Evolutionary conservation across 2,113 vertebrate genomes (phyloP).

Genomic region (Coturnix japonica): DNA sequence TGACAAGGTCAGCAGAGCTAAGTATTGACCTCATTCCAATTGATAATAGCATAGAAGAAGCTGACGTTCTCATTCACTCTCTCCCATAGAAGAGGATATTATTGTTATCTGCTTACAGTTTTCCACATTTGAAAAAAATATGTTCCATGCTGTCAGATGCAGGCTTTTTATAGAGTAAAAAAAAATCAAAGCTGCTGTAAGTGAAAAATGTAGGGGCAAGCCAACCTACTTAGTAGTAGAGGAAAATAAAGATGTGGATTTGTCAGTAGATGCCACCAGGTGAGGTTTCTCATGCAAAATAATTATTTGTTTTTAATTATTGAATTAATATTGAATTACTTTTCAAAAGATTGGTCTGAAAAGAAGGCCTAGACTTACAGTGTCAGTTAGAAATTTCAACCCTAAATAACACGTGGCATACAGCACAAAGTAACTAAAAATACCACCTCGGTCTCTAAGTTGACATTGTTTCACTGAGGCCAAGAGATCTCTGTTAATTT

Average conservation of each 20-base stretch:
- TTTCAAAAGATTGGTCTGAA: neutral
- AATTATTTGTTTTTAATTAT: neutral
- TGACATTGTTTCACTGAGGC: neutral
- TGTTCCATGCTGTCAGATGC: neutral
- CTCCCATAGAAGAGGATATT: neutral
- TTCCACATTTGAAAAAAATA: neutral
- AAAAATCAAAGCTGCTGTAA: neutral
- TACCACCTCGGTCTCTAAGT: rapidly evolving
- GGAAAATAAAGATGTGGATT: neutral
- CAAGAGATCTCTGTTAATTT: neutral
- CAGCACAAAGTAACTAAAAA: neutral
- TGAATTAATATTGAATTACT: neutral
- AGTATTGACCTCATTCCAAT: neutral
- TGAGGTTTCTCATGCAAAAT: neutral
- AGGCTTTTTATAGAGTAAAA: neutral
- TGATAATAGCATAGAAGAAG: neutral
- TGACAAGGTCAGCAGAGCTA: neutral
- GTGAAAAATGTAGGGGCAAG: neutral
- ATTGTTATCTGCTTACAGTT: neutral
- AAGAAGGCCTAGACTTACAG: neutral
- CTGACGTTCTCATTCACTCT: neutral
- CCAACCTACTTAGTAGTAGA: neutral
- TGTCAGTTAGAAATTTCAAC: neutral
- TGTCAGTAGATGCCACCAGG: neutral
- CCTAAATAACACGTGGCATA: neutral